Base-by-base conservation (phyloP, 2,113 vertebrate genomes). In the Sylvia atricapilla region DNA sequence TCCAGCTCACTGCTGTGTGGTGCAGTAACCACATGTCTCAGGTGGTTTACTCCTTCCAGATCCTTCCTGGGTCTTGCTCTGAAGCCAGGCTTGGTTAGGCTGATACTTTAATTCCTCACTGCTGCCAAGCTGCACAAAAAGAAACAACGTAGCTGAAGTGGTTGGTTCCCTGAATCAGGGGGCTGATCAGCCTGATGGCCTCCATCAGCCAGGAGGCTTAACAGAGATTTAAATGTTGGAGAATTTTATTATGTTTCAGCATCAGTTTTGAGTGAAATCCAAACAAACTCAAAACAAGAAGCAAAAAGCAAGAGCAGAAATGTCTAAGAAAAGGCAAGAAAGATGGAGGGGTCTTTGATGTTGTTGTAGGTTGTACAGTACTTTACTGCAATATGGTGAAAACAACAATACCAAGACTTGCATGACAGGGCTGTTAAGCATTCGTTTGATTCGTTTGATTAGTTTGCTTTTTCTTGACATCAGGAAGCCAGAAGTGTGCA, bases 21-120 rank as follows among this genome's bases (percentile, higher is more conserved):
- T 28, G 28, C 0, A 3, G 6, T 46, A 64, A 3, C 19, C 4
- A 10, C 10, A 7, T 6, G 4, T 41, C 19, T 56, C n/a, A 41
- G n/a, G 27, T 20, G 37, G 14, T 53, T 47, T 60, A 27, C 8
- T 23, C 25, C 43, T 86, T 73, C 33, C 33, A 79, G 44, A 50
- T 9, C 30, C 35, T 55, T 93, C 25, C 15, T 59, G 14, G 25
- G 27, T 58, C 60, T 84, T 89, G 22, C 25, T 75, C 16, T 60
- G 44, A 78, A 78, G 14, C 12, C 35, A 49, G 24, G 13, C 15
- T 20, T 31, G 23, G 33, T 55, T 39, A 55, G 16, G 35, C 5
- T 22, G 37, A 17, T 59, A 87, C 74, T 63, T 50, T 20, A 39
- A 78, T 60, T 68, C 30, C 31, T 75, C 10, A 14, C 19, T 75